Evolutionary conservation across 1,140 invertebrate species (phyloP).

Genomic region (Lucilia sericata): DNA sequence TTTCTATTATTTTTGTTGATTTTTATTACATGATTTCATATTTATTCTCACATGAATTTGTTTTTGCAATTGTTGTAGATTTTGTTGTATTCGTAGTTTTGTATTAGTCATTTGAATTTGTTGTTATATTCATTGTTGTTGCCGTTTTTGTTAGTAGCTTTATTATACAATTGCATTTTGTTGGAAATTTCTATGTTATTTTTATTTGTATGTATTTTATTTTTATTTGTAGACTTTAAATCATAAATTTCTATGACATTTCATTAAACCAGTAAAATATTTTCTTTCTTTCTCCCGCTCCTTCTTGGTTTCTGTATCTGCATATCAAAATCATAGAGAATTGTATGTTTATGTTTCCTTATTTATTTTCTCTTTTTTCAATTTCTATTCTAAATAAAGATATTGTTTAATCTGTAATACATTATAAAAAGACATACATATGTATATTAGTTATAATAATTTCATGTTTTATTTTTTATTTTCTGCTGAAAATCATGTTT

Average conservation of each 20-base stretch:
- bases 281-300: background rate
- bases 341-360: background rate
- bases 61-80: background rate
- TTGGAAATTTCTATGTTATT: constrained; percentile 9
- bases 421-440: background rate
- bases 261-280: constrained; percentile 14
- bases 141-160: constrained; percentile 16
- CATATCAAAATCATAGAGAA: background rate
- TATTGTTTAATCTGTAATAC: background rate
- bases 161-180: constrained; percentile 25
- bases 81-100: constrained; percentile 16
- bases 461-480: background rate
- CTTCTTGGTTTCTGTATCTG: background rate
- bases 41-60: constrained; percentile 35
- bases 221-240: constrained; percentile 1
- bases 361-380: background rate
- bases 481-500: too few relatives aligned
- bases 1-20: constrained; percentile 34
- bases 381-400: background rate
- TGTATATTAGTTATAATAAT: background rate
- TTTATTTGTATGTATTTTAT: constrained; percentile 5
- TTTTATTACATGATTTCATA: constrained; percentile 40
- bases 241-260: constrained; percentile 18
- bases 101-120: constrained; percentile 25
- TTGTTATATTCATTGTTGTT: background rate